These are phyloP conservation scores for Sarcophaga variegata DNA, from an alignment of 2,888 invertebrate genomes.

Conservation along the genomic window DNA sequence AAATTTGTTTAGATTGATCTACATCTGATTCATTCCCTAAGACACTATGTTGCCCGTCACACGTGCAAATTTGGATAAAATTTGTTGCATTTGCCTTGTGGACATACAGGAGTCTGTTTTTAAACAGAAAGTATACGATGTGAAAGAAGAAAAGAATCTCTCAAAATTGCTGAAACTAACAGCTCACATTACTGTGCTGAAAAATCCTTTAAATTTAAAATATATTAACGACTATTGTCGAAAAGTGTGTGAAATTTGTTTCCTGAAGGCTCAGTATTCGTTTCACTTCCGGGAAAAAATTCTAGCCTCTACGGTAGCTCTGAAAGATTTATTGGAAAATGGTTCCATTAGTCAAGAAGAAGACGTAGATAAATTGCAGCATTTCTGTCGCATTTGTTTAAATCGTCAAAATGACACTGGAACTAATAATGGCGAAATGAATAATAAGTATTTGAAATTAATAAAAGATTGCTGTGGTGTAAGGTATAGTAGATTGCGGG, in stretches of 20 bases:
- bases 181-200: conserved; percentile 49
- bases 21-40: not conserved
- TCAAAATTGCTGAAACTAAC: conserved; percentile 50
- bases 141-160: conserved; percentile 45
- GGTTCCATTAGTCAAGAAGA: conserved; percentile 19
- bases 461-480: conserved; percentile 46
- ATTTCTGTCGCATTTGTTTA: conserved; percentile 65
- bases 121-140: conserved; percentile 46
- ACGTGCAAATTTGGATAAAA: conserved; percentile 58
- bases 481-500: conserved; percentile 33
- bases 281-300: conserved; percentile 64
- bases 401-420: conserved; percentile 42
- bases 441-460: conserved; percentile 36
- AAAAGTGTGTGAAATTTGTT: conserved; percentile 63
- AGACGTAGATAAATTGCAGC: conserved; percentile 52
- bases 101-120: conserved; percentile 39
- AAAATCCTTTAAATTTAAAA: conserved; percentile 49
- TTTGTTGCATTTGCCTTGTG: conserved; percentile 62
- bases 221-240: conserved; percentile 47
- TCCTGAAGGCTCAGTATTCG: conserved; percentile 53
- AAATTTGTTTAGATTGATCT: conserved; percentile 1
- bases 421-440: conserved; percentile 10
- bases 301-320: conserved; percentile 47
- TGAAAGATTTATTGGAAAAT: conserved; percentile 59
- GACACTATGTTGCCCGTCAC: conserved; percentile 59